phyloP scores from a whole-genome alignment of 2,888 invertebrate species.

The Coenonympha arcania region DNA sequence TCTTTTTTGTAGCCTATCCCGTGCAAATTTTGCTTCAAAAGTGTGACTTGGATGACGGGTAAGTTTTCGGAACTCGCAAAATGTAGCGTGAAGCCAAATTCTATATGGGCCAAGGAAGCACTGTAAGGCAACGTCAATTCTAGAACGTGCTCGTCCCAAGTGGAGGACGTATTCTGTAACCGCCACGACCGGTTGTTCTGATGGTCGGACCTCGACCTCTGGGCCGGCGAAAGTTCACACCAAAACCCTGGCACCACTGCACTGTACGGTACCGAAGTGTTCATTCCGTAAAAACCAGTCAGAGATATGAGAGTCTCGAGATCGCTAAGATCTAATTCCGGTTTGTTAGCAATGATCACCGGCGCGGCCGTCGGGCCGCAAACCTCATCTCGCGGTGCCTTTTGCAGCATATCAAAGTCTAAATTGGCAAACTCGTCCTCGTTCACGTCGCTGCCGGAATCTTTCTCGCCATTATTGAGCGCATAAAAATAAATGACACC shows the following conservation, averaged over 20 bases:
- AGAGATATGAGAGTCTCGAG: conserved; percentile 81
- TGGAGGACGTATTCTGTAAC: conserved; percentile 88
- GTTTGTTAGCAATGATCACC: conserved; percentile 74
- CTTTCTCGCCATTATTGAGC: conserved; percentile 81
- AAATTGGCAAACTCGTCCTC: conserved; percentile 76
- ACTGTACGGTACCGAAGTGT: conserved; percentile 77
- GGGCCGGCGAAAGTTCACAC: conserved; percentile 94
- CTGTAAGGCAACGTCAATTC: conserved; percentile 89
- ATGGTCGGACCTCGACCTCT: conserved; percentile 89
- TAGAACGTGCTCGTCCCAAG: conserved; percentile 94
- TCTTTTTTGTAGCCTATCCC: conserved; percentile 73
- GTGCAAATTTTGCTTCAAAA: conserved; percentile 75
- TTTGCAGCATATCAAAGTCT: conserved; percentile 62
- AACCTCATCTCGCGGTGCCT: conserved; percentile 53
- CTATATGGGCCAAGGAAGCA: conserved; percentile 88
- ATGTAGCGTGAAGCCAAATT: conserved; percentile 88
- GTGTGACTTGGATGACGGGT: conserved; percentile 84
- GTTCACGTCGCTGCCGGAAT: conserved; percentile 81
- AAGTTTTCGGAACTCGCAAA: conserved; percentile 81
- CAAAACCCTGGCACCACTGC: conserved; percentile 95
- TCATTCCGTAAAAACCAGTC: conserved; percentile 81
- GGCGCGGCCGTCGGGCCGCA: conserved; percentile 47
- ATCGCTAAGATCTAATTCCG: conserved; percentile 73
- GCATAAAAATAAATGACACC: conserved; percentile 89
- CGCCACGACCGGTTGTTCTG: conserved; percentile 93